phyloP scores from a whole-genome alignment of 35 echinoderm and acorn worm species.

The Heliocidaris erythrogramma region DNA sequence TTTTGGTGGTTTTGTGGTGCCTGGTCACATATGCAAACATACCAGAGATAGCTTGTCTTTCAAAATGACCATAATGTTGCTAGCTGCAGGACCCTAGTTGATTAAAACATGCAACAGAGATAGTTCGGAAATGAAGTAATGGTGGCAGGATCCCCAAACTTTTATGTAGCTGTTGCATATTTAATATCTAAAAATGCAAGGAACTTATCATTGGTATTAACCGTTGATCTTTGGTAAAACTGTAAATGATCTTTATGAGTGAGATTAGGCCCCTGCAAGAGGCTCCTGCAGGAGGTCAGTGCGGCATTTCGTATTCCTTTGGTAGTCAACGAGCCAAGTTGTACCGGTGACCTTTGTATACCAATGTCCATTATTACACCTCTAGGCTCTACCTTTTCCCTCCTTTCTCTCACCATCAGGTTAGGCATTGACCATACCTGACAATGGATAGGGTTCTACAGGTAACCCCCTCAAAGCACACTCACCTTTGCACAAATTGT shows the following conservation, averaged over 20 bases:
- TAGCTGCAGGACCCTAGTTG: too few relatives aligned
- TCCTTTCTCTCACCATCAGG: neutral
- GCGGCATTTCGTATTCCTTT: neutral
- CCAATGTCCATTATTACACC: neutral
- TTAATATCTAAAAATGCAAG: neutral
- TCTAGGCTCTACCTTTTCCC: neutral
- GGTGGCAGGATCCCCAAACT: too few relatives aligned
- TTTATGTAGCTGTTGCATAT: neutral
- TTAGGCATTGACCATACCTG: neutral
- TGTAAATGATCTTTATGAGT: neutral
- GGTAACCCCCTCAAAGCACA: neutral
- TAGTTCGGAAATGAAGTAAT: too few relatives aligned
- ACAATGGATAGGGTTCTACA: neutral
- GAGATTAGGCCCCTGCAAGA: neutral
- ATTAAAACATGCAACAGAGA: too few relatives aligned
- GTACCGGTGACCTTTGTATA: neutral
- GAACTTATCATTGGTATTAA: neutral
- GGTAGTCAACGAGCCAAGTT: neutral
- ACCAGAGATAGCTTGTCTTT: too few relatives aligned
- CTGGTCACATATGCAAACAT: too few relatives aligned
- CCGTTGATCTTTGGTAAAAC: too few relatives aligned
- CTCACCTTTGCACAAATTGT: conserved; percentile 9
- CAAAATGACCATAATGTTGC: too few relatives aligned
- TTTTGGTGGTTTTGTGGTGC: too few relatives aligned
- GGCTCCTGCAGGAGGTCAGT: too few relatives aligned